A percentile compares a stretch with the other conserved stretches of the same genome.
Evolutionary conservation across 1,140 invertebrate species (phyloP).

Genomic region (Drosophila tristis): DNA sequence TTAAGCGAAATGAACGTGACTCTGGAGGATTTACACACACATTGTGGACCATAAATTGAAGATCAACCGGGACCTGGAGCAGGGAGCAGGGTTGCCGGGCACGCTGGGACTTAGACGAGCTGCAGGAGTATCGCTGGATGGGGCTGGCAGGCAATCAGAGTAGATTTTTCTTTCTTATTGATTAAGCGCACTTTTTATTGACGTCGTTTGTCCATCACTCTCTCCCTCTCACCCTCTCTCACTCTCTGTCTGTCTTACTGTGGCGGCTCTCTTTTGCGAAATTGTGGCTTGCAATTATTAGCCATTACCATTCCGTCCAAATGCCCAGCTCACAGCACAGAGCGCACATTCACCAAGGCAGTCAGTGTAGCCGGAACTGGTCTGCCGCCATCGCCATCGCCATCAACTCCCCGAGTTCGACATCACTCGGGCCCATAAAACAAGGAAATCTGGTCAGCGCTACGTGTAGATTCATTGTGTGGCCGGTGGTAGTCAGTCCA

Average conservation of each 20-base stretch:
- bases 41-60: slow-evolving; percentile 59
- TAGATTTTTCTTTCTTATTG: slow-evolving; percentile 61
- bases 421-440: slow-evolving; percentile 25
- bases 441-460: slow-evolving; percentile 51
- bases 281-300: slow-evolving; percentile 78
- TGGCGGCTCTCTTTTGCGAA: slow-evolving; percentile 54
- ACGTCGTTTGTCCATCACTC: slow-evolving; percentile 36
- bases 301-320: slow-evolving; percentile 71
- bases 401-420: slow-evolving; percentile 19
- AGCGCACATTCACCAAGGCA: slow-evolving; percentile 41
- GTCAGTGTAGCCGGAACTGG: slow-evolving; percentile 60
- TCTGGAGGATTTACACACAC: slow-evolving; percentile 59
- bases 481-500: slow-evolving; percentile 15
- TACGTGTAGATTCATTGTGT: too few relatives aligned
- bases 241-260: slow-evolving; percentile 18
- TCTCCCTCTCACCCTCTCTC: slow-evolving; percentile 17
- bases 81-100: not conserved
- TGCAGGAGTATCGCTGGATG: slow-evolving; percentile 5
- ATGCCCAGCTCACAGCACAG: slow-evolving; percentile 6
- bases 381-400: slow-evolving; percentile 16
- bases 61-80: slow-evolving; percentile 34
- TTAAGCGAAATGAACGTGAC: slow-evolving; percentile 62
- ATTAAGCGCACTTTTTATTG: slow-evolving; percentile 72
- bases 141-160: slow-evolving; percentile 48
- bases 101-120: slow-evolving; percentile 10